Conservation (phyloP, 2,113 vertebrate genomes). For the Equus przewalskii region DNA sequence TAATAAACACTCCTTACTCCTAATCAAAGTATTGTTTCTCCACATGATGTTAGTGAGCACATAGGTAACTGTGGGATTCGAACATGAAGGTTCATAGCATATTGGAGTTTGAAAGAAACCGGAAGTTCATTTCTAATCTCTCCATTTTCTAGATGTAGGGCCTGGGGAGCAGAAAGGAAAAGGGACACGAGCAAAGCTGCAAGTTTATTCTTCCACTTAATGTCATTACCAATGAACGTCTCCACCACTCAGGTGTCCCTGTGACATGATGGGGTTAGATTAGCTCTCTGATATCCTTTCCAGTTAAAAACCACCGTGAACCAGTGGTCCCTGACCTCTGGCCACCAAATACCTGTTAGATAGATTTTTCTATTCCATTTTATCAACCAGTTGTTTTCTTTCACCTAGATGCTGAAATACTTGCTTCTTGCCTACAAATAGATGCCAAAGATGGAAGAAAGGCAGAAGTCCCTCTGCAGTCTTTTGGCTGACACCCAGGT, state of each 20-base stretch:
- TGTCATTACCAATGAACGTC: not conserved
- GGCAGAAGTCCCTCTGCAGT: not conserved
- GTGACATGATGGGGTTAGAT: not conserved
- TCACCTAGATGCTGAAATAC: not conserved
- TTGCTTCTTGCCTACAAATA: not conserved
- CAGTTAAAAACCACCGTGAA: not conserved
- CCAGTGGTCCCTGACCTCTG: not conserved
- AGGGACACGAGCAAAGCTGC: not conserved
- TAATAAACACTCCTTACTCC: not conserved
- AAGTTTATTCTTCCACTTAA: not conserved
- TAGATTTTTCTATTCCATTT: not conserved
- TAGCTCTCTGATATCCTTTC: not conserved
- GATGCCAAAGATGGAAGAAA: not conserved
- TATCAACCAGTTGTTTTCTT: not conserved
- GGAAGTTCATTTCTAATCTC: not conserved
- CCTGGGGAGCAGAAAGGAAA: not conserved
- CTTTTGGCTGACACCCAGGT: not conserved
- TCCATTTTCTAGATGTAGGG: not conserved
- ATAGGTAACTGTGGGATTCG: not conserved
- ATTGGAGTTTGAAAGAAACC: not conserved
- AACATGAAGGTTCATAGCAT: not conserved
- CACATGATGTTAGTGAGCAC: not conserved
- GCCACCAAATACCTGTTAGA: not conserved
- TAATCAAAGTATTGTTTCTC: not conserved
- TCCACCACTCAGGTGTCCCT: not conserved